phyloP scores from a whole-genome alignment of 2,888 invertebrate genomes.

The Rhyacophila evoluta region DNA sequence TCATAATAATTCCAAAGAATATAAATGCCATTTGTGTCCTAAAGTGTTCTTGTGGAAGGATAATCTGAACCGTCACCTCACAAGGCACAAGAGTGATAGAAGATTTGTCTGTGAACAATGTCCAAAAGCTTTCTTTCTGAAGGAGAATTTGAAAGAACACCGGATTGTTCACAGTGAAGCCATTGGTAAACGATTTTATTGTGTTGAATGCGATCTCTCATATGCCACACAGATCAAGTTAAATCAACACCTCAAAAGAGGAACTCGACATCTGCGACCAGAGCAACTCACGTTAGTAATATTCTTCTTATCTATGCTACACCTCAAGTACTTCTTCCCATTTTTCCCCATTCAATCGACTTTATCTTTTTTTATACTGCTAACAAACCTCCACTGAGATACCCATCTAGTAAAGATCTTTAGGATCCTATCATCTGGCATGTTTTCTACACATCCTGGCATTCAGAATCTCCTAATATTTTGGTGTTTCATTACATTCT shows the following conservation, averaged over 20 bases:
- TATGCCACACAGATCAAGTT: slow-evolving; percentile 49
- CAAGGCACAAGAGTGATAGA: slow-evolving; percentile 46
- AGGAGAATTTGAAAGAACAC: slow-evolving; percentile 65
- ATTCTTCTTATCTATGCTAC: too few species aligned
- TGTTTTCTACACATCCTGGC: too few species aligned
- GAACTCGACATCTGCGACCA: slow-evolving; percentile 46
- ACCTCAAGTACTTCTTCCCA: too few species aligned
- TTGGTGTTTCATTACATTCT: too few species aligned
- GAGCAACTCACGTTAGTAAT: slow-evolving; percentile 49
- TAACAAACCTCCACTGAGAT: too few species aligned
- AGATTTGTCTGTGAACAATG: slow-evolving; percentile 61
- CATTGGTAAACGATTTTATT: slow-evolving; percentile 42
- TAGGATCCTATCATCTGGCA: too few species aligned
- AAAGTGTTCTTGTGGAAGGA: slow-evolving; percentile 53
- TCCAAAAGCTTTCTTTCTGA: slow-evolving; percentile 65
- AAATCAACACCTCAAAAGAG: slow-evolving; percentile 52
- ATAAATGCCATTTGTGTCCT: slow-evolving; percentile 49
- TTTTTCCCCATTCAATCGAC: too few species aligned
- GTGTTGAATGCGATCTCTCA: slow-evolving; percentile 49
- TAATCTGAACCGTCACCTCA: slow-evolving; percentile 48
- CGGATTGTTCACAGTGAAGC: slow-evolving; percentile 33
- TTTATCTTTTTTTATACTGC: too few species aligned
- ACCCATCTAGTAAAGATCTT: too few species aligned
- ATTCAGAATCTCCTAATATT: too few species aligned
- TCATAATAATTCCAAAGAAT: slow-evolving; percentile 49